Conservation (phyloP, 2,113 vertebrate genomes). For the Hemichromis elongatus region DNA sequence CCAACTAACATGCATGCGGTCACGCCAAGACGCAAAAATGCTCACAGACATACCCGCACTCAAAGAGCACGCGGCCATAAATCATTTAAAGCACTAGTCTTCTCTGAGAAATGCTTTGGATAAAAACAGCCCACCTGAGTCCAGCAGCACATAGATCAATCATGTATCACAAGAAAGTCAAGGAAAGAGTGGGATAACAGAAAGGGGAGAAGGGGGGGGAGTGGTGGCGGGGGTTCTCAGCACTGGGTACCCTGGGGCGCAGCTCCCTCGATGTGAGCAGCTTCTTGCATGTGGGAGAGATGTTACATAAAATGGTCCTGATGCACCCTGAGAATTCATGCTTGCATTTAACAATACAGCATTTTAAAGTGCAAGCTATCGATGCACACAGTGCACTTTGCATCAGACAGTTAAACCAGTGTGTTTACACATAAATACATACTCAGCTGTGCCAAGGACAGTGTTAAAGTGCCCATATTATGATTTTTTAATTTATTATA, state of each 20-base stretch:
- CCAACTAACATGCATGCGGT: conserved; percentile 14
- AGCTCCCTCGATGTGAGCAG: background rate
- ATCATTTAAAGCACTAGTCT: conserved; percentile 63
- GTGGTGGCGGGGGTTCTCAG: background rate
- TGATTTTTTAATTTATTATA: background rate
- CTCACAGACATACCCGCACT: conserved; percentile 21
- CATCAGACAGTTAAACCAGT: conserved; percentile 27
- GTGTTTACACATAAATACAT: conserved; percentile 51
- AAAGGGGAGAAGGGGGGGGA: conserved; percentile 1
- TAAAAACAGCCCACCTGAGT: conserved; percentile 67
- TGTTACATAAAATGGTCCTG: conserved; percentile 17
- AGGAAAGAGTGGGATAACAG: conserved; percentile 45
- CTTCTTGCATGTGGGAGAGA: conserved; percentile 21
- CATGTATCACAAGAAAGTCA: conserved; percentile 56
- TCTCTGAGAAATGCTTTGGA: conserved; percentile 49
- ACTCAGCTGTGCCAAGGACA: conserved; percentile 3
- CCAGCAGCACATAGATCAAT: conserved; percentile 64
- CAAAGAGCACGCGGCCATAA: conserved; percentile 52
- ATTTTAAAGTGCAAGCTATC: conserved; percentile 23
- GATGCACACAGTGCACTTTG: conserved; percentile 60
- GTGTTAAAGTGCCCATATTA: background rate
- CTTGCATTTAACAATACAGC: background rate
- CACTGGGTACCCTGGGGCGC: conserved; percentile 23
- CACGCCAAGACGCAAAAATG: background rate
- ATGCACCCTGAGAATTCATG: background rate